phyloP scores from a whole-genome alignment of 2,797 vertebrate species.

The Buphagus erythrorhynchus region DNA sequence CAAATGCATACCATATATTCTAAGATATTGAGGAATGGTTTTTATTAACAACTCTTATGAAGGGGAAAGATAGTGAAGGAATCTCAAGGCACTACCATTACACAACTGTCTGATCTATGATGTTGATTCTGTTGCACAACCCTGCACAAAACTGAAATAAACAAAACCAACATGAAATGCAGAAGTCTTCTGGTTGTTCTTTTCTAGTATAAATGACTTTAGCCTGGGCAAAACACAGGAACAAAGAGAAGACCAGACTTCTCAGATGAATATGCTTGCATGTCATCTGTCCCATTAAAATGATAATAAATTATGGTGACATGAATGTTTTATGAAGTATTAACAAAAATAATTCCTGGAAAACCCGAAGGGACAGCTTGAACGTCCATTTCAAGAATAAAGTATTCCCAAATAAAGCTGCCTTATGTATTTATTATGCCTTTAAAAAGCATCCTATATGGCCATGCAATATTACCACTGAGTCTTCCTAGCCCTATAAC shows the following conservation, averaged over 20 bases:
- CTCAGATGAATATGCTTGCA: neutral
- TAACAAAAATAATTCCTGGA: neutral
- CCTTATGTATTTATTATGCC: neutral
- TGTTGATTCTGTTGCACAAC: constrained; percentile 8
- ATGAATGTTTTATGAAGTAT: neutral
- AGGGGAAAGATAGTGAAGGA: constrained; percentile 16
- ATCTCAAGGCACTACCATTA: constrained; percentile 29
- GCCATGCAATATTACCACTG: neutral
- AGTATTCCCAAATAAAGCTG: neutral
- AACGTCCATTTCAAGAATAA: neutral
- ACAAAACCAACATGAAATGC: neutral
- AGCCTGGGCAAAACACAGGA: neutral
- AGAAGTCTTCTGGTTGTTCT: neutral
- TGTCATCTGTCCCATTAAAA: neutral
- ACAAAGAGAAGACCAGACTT: neutral
- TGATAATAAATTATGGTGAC: neutral
- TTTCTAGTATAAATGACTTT: neutral
- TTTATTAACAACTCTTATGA: constrained; percentile 39
- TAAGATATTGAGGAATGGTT: neutral
- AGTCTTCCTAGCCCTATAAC: neutral
- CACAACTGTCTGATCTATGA: neutral
- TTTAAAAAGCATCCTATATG: neutral
- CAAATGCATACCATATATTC: neutral
- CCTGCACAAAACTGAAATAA: constrained; percentile 12
- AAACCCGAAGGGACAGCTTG: neutral